These are phyloP conservation scores for Gavialis gangeticus DNA, from an alignment of 2,113 vertebrate species.

Conservation along the genomic window DNA sequence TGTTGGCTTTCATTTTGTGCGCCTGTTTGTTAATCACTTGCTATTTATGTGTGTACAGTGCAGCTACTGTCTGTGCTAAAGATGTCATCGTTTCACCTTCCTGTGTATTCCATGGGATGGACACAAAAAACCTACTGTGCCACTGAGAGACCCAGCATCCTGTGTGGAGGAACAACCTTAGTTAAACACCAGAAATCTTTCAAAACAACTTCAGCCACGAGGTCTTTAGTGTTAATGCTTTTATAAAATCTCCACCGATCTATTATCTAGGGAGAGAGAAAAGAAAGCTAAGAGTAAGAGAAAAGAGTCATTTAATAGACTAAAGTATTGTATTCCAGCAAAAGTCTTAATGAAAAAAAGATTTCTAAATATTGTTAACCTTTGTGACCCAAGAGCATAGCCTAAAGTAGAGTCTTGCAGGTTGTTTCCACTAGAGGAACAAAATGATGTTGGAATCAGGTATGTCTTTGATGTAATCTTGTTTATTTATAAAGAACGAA, in stretches of 20 bases:
- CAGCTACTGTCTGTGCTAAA: neutral
- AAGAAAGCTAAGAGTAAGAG: neutral
- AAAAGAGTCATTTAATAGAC: conserved; percentile 9
- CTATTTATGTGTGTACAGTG: conserved; percentile 18
- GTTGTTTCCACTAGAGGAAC: neutral
- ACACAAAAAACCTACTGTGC: neutral
- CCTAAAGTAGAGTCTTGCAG: neutral
- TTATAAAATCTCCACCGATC: conserved; percentile 30
- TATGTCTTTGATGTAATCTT: neutral
- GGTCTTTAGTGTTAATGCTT: neutral
- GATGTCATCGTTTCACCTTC: neutral
- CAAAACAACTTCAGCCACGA: conserved; percentile 17
- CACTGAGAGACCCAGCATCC: neutral
- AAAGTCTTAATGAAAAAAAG: neutral
- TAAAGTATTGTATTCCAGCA: neutral
- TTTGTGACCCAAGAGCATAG: neutral
- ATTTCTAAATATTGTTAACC: neutral
- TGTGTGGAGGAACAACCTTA: conserved; percentile 17
- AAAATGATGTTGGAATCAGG: neutral
- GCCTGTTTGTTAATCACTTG: neutral
- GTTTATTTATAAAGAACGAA: neutral
- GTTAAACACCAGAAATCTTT: neutral
- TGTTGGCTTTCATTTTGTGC: neutral
- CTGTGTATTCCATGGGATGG: neutral
- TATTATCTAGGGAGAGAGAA: neutral